Base-by-base conservation (phyloP, 2,888 invertebrate genomes). In the Venusia cambrica region DNA sequence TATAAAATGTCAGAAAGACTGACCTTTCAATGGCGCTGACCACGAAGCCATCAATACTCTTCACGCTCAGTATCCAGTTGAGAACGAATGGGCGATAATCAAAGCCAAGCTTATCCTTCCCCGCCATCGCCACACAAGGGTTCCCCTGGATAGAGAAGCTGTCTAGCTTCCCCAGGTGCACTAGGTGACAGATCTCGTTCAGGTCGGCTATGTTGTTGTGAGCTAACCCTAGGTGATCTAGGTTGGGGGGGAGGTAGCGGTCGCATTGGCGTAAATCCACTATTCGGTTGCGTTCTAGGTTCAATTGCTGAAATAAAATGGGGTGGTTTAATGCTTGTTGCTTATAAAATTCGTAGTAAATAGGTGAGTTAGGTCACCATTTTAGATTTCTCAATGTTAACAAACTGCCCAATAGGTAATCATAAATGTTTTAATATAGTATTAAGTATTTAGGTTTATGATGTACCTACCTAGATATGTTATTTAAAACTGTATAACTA, bases 1-100 rank as follows among this genome's bases (percentile, higher is more conserved):
- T n/a, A n/a, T n/a, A n/a, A n/a, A n/a, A n/a, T n/a, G n/a, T n/a
- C n/a, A n/a, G n/a, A n/a, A n/a, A n/a, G n/a, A 16, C 75, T 79
- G 75, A 95, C 96, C 94, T 95, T 89, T 97, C 97, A 56, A 96
- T 94, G 36, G 97, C 95, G 73, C 94, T 94, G 48, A 97, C 95
- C 25, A 93, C 91, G 71, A 93, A 95, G 5, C 97, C 97, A 74
- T 97, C 97, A 30, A 97, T 93, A 7, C 93, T 90, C 70, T 94
- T 94, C 13, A 97, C 90, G 62, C 91, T 93, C 90, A 95, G 91
- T 73, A 96, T 95, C 97, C 97, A 97, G 78, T 97, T 97, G 39
- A 97, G 90, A 42, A 97, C 91, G 83, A 95, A 97, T 16, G 97
- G 97, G 37, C 97, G 92, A 80, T 97, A 96, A 77, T 96, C 95